Conservation (phyloP, 2,888 invertebrate species). For the Agrenia bidenticulata region DNA sequence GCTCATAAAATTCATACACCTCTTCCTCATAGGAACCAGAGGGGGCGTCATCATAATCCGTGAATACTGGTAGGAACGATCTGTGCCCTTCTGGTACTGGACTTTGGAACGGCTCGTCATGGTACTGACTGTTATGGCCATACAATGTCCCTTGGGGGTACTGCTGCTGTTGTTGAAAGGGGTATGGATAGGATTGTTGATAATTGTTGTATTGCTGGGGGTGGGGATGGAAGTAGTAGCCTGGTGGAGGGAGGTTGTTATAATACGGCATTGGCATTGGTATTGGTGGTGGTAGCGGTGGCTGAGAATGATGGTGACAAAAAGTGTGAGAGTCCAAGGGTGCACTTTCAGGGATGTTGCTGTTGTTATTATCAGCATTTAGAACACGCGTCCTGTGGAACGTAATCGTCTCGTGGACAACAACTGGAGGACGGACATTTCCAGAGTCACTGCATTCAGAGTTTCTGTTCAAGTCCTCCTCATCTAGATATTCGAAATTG, state of each 20-base stretch:
- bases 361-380: neutral
- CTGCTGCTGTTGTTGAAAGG: no score
- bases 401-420: conserved; percentile 10
- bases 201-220: neutral
- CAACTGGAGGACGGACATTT: neutral
- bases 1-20: neutral
- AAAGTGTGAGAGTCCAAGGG: neutral
- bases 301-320: neutral
- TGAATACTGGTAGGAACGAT: no score
- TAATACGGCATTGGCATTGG: no score
- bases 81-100: no score
- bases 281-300: no score
- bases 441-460: neutral
- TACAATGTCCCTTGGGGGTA: no score
- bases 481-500: neutral
- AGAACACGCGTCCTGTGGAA: conserved; percentile 10
- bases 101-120: no score
- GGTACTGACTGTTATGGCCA: no score
- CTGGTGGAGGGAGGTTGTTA: neutral
- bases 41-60: neutral
- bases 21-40: neutral
- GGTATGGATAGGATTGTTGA: neutral
- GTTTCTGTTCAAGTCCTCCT: no score
- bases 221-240: neutral
- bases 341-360: neutral